Evolutionary conservation across 1,140 invertebrate species (phyloP).

Genomic region (Megathymus violae): DNA sequence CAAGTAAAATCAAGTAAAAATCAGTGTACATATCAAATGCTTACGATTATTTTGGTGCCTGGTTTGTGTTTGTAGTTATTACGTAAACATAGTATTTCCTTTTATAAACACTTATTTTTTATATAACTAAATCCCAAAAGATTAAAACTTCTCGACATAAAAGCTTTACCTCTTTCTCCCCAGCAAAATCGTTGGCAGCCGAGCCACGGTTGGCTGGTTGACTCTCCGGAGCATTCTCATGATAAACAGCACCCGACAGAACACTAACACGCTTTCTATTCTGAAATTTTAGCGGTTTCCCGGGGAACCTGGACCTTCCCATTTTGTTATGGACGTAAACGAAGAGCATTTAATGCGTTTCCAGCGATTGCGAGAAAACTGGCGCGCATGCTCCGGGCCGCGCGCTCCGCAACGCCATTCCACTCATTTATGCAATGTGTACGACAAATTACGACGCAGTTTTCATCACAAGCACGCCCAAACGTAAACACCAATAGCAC

Average conservation of each 20-base stretch:
- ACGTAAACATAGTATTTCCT: conserved; percentile 77
- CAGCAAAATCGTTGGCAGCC: conserved; percentile 73
- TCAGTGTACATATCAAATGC: conserved; percentile 31
- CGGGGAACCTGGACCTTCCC: conserved; percentile 90
- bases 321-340: conserved; percentile 82
- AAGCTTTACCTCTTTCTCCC: conserved; percentile 78
- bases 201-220: conserved; percentile 74
- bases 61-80: conserved; percentile 64
- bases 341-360: conserved; percentile 80
- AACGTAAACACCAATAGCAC: conserved; percentile 76
- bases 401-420: conserved; percentile 82
- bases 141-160: conserved; percentile 38
- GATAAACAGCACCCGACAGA: conserved; percentile 82
- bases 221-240: conserved; percentile 75
- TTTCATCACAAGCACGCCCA: conserved; percentile 71
- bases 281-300: conserved; percentile 92
- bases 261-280: conserved; percentile 92
- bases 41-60: conserved; percentile 53
- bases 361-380: conserved; percentile 79
- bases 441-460: conserved; percentile 83
- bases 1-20: conserved; percentile 55
- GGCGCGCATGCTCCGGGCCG: conserved; percentile 83
- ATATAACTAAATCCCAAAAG: conserved; percentile 48
- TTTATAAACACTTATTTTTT: conserved; percentile 52
- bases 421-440: conserved; percentile 84